Base-by-base conservation (phyloP, 2,888 invertebrate species). In the Gastracanthus pulcherrimus region DNA sequence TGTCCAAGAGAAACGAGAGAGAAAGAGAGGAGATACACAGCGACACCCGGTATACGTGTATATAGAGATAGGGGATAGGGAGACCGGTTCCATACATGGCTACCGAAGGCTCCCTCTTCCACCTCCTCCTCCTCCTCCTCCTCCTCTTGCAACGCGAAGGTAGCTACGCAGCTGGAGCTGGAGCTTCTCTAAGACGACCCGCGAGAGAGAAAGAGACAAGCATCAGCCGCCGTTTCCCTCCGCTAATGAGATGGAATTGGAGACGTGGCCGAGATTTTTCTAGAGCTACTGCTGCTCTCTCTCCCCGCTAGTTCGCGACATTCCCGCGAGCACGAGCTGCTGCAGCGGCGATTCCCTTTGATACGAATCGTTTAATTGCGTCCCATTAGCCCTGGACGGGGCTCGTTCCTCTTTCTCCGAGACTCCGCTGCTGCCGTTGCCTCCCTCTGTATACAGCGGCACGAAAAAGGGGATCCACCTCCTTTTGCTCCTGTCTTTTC, bases 231-330 rank as follows among this genome's bases (percentile, higher is more conserved):
- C 89, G 90, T 91, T 90, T 89, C 87, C 86, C 88, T 88, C 87
- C 90, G 88, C 91, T 91, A 91, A 91, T 91, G 91, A 91, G 91
- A 91, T 91, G 90, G 90, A 91, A 91, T 91, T 91, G 91, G 90
- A 83, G 83, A 91, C 91, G 90, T 89, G 91, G 90, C 89, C 90
- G 89, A 90, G 91, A 91, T 91, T 91, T 91, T 91, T 91, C 91
- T 91, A 91, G 89, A 90, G 88, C 88, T 87, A 38, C 23, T 29
- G 23, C 71, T 38, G 36, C 48, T 67, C 84, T 84, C 85, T 77
- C 82, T 80, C 74, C 66, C 80, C 62, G 80, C 81, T 79, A 82
- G 90, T 88, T 89, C 90, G 89, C 89, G 89, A 89, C 90, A 90
- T 90, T 90, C 90, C 88, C 90, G 90, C 89, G 89, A 86, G 87